Percentiles rank a stretch among this genome's conserved stretches.
Evolutionary conservation across 2,888 invertebrate species (phyloP).

Genomic region (Heliconius sara): DNA sequence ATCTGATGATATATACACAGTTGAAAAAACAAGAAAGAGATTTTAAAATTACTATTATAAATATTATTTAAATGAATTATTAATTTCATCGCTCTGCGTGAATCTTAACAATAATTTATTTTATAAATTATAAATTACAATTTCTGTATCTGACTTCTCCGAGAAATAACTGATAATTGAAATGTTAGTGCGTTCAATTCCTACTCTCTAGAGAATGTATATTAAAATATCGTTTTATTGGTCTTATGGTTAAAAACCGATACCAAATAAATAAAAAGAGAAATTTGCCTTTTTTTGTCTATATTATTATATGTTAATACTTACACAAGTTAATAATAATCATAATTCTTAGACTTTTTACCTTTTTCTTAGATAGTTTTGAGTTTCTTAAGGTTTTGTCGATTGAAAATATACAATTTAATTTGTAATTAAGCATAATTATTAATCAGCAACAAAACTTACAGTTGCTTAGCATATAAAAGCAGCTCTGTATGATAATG

Average conservation of each 20-base stretch:
- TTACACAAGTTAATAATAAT: background rate
- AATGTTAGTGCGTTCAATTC: background rate
- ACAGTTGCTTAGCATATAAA: background rate
- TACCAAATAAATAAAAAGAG: background rate
- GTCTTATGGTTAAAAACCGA: background rate
- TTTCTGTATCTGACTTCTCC: no score
- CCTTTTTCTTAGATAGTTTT: no score
- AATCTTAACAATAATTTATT: no score
- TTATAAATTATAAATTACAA: no score
- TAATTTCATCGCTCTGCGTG: no score
- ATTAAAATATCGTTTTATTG: background rate
- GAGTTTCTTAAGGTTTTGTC: background rate
- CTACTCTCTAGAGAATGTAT: background rate
- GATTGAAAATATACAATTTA: background rate
- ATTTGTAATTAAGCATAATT: background rate
- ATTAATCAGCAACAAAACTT: constrained; percentile 1
- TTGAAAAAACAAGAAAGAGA: background rate
- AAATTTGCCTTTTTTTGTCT: no score
- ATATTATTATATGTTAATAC: no score
- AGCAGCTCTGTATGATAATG: background rate
- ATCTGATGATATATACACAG: background rate
- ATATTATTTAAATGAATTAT: background rate
- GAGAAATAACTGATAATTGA: background rate
- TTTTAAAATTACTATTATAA: background rate
- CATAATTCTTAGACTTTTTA: background rate